A percentile compares a stretch with the other conserved stretches of the same genome.
Evolutionary conservation across 2,113 vertebrate genomes (phyloP).

Genomic region (Sphaerodactylus townsendi): DNA sequence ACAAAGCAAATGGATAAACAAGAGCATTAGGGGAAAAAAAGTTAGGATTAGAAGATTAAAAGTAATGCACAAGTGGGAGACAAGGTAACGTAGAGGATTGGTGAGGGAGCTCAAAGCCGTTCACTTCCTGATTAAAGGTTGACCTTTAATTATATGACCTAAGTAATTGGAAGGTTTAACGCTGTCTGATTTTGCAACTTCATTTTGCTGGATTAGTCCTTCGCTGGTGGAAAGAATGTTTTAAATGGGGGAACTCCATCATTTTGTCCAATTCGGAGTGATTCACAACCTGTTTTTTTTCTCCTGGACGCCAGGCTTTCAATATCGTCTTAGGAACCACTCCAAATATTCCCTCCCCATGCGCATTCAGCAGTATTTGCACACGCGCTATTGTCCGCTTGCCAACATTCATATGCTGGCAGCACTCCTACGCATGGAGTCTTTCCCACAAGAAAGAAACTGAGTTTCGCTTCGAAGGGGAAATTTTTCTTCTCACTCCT

Average conservation of each 20-base stretch:
- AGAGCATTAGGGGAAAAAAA: slow-evolving; percentile 61
- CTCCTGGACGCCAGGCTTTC: slow-evolving; percentile 8
- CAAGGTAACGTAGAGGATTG: slow-evolving; percentile 63
- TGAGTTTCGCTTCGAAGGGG: background rate
- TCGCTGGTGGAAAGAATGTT: background rate
- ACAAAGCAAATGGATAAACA: slow-evolving; percentile 69
- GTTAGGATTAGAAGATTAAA: slow-evolving; percentile 74
- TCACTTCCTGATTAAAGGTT: slow-evolving; percentile 56
- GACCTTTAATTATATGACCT: slow-evolving; percentile 42
- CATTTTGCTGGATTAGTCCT: slow-evolving; percentile 32
- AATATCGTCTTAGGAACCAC: background rate
- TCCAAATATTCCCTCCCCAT: background rate
- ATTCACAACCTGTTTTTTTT: slow-evolving; percentile 26
- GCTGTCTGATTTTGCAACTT: slow-evolving; percentile 50
- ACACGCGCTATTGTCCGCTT: background rate
- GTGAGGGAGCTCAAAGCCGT: slow-evolving; percentile 61
- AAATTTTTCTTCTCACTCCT: background rate
- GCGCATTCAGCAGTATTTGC: background rate
- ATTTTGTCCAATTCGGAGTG: slow-evolving; percentile 2
- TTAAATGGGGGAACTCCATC: background rate
- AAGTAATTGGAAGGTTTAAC: slow-evolving; percentile 46
- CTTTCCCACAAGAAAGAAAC: background rate
- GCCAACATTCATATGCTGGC: background rate
- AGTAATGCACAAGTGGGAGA: slow-evolving; percentile 65
- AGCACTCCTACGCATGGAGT: background rate